A percentile compares a stretch with the other conserved stretches of the same genome.
Conservation (phyloP, 2,113 vertebrate species). For the Ciconia maguari region DNA sequence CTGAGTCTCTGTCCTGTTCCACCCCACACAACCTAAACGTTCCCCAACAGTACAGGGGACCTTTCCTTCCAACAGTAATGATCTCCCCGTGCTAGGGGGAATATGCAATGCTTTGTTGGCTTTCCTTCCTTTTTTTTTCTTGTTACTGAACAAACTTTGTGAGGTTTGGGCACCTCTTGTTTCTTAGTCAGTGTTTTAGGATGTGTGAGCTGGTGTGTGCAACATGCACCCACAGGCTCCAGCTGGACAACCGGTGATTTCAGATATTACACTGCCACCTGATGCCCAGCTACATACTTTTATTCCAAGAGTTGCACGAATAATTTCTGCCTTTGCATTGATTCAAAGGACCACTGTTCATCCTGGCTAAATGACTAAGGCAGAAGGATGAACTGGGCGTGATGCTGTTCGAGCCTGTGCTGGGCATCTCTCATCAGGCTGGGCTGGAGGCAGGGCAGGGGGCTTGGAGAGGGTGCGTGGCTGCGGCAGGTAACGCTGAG, state of each 20-base stretch:
- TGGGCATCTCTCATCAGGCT: not conserved
- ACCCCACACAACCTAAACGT: not conserved
- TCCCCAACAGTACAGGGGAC: not conserved
- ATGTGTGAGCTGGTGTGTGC: not conserved
- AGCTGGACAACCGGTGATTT: rapidly evolving
- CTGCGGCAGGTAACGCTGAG: not conserved
- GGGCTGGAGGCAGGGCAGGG: not conserved
- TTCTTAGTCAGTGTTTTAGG: not conserved
- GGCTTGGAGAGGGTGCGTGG: not conserved
- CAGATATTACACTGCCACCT: conserved; percentile 27
- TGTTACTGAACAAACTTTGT: not conserved
- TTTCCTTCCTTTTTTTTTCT: not conserved
- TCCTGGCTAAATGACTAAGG: not conserved
- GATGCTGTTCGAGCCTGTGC: not conserved
- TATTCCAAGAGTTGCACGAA: rapidly evolving
- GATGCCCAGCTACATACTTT: not conserved
- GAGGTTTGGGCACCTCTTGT: not conserved
- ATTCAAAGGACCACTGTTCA: not conserved
- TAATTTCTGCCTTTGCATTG: not conserved
- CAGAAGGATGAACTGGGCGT: not conserved
- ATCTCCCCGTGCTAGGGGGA: rapidly evolving
- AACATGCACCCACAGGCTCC: rapidly evolving
- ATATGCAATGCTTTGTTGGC: not conserved
- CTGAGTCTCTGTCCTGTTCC: not conserved
- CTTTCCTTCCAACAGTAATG: not conserved